Base-by-base conservation (phyloP, 1,140 invertebrate genomes). In the Plutomurus gul region DNA sequence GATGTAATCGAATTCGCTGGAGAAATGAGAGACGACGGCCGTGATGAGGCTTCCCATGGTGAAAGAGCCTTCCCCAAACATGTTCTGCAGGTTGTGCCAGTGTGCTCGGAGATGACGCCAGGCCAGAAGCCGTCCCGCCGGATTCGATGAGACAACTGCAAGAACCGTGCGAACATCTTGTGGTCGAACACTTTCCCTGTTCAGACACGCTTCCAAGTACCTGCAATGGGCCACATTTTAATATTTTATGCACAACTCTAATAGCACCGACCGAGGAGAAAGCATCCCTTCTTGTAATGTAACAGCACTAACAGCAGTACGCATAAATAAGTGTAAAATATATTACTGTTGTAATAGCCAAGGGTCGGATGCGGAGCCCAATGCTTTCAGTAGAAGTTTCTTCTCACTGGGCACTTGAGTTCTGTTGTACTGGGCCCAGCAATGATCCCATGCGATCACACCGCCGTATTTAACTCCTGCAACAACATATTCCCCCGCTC, bases 21-120 rank as follows among this genome's bases (percentile, higher is more conserved):
- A 90, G 85, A 93, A 92, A 84, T 92, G 89, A 46, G 91, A 90
- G 8, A 91, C 90, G 4, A 92, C 90, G 6, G 90, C 89, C 47
- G 90, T 89, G 84, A 94, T 92, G 3, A 94, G 88, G 81, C 88
- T 87, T 18, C 91, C 91, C 87, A 93, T 90, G 33, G 91, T 90
- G 65, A 92, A 89, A 1, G 91, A 91, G 5, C 90, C 90, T 81
- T 91, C 91, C 5, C 91, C 91, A 84, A 92, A 92, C 56, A 91
- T 85, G 0, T 87, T 85, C 71, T 91, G 88, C 78, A 94, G 87
- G 51, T 89, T 87, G 1, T 89, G 85, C 92, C 93, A 95, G 77
- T 93, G 91, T 1, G 91, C 89, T 84, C 92, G 89, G 1, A 95
- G 85, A 86, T 93, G 93, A 81, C 92, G 87, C 93, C 93, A 95